Evolutionary conservation across 1,140 invertebrate species (phyloP), one percentile per base, ranked within the genome.

Genomic region (Xylocopa sonorina): DNA sequence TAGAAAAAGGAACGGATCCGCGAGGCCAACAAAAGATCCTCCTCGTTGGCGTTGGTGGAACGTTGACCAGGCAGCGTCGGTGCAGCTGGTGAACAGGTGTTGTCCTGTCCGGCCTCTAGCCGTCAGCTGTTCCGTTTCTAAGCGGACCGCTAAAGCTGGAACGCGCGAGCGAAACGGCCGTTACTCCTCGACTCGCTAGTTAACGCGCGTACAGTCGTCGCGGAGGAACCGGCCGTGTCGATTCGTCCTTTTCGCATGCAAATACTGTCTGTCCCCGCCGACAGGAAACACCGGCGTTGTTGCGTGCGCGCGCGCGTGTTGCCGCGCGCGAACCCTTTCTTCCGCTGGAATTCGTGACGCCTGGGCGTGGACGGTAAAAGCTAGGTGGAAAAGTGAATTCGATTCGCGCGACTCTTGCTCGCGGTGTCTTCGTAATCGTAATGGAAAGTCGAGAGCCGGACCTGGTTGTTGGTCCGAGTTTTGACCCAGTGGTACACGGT

Each of bases 81-180:
- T 71, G 86, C 90, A 92, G 90, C 90, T 92, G 91, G 88, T 63
- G 84, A 92, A 92, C 90, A 92, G 90, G 91, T 91, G 90, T 87
- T 71, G 84, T 62, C 41, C 79, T 77, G 73, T 64, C 67, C 43
- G 64, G 81, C 60, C 76, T 78, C 38, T 68, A 82, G 66, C 79
- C 83, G 87, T 91, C 90, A 90, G 90, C 89, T 90, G 89, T 91
- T 90, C 80, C 74, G 55, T 48, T 77, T 60, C 84, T 86, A 86
- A 86, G 57, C 72, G 74, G 58, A 58, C 68, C 81, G 58, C 81
- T 83, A 86, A n/a, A 86, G 80, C 75, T 41, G 79, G 29, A 41
- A 43, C 41, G 43, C 66, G 71, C 58, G n/a, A n/a, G 66, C 24
- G 55, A 76, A 84, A 82, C 67, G 82, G 62, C 74, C 81, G 85